These are phyloP conservation scores for Lateolabrax maculatus DNA, from an alignment of 2,797 vertebrate genomes.

Conservation along the genomic window DNA sequence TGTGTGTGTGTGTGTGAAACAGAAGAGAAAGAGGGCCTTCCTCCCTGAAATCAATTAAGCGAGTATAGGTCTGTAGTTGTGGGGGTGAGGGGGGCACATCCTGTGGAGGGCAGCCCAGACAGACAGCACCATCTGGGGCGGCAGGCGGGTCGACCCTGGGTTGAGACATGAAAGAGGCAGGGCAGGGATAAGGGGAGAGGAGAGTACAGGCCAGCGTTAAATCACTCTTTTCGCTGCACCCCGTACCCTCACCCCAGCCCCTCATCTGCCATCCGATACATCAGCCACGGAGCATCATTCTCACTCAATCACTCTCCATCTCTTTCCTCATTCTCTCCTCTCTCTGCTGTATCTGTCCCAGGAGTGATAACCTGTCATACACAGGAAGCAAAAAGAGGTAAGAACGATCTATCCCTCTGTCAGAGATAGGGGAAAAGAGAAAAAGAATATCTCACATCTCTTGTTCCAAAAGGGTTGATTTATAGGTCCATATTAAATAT, in stretches of 20 bases:
- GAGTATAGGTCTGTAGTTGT: conserved; percentile 73
- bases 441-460: conserved; percentile 83
- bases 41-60: conserved; percentile 93
- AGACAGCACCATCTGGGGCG: conserved; percentile 93
- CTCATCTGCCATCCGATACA: conserved; percentile 78
- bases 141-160: conserved; percentile 80
- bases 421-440: conserved; percentile 67
- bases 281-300: conserved; percentile 75
- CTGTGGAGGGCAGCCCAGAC: conserved; percentile 83
- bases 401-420: conserved; percentile 73
- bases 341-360: conserved; percentile 51
- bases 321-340: conserved; percentile 49
- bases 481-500: conserved; percentile 69
- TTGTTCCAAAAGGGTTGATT: conserved; percentile 76
- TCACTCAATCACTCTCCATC: conserved; percentile 63
- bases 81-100: conserved; percentile 83
- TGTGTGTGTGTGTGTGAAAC: conserved; percentile 65
- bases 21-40: conserved; percentile 68
- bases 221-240: conserved; percentile 77
- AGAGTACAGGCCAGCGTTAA: conserved; percentile 79
- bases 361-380: conserved; percentile 83
- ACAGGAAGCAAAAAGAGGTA: conserved; percentile 82
- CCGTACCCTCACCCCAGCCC: conserved; percentile 50
- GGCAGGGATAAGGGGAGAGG: conserved; percentile 71
- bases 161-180: conserved; percentile 84